Evolutionary conservation across 2,888 invertebrate genomes (phyloP).

Genomic region (Eustalomyia histrio): DNA sequence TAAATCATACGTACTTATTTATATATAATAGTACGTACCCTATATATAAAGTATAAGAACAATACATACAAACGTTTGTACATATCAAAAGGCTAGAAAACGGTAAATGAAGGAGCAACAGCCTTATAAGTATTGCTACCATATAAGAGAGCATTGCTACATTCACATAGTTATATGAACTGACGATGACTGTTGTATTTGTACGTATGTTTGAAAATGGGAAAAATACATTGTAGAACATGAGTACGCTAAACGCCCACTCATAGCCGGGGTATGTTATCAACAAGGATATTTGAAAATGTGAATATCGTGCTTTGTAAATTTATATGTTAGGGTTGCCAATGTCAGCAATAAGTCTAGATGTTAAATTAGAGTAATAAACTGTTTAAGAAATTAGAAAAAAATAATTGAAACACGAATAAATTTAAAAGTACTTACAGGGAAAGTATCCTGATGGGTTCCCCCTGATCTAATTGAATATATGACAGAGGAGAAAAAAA

Average conservation of each 20-base stretch:
- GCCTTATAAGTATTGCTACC: slow-evolving; percentile 53
- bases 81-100: slow-evolving; percentile 44
- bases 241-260: slow-evolving; percentile 43
- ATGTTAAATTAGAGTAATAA: too few relatives aligned
- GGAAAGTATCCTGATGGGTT: too few relatives aligned
- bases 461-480: too few relatives aligned
- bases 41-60: slow-evolving; percentile 33
- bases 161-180: slow-evolving; percentile 6
- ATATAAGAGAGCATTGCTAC: neutral
- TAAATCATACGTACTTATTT: slow-evolving; percentile 8
- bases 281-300: slow-evolving; percentile 7
- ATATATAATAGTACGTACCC: slow-evolving; percentile 16
- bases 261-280: slow-evolving; percentile 28
- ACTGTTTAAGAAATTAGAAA: too few relatives aligned
- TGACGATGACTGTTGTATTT: neutral
- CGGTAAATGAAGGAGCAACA: slow-evolving; percentile 57
- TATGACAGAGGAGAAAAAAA: too few relatives aligned
- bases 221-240: slow-evolving; percentile 7
- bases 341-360: too few relatives aligned
- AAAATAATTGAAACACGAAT: too few relatives aligned
- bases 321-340: neutral
- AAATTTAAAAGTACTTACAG: too few relatives aligned
- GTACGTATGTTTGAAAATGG: neutral
- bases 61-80: slow-evolving; percentile 14
- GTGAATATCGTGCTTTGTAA: neutral